These are phyloP conservation scores for Drosophila asahinai DNA, from an alignment of 1,140 invertebrate genomes.

Conservation along the genomic window DNA sequence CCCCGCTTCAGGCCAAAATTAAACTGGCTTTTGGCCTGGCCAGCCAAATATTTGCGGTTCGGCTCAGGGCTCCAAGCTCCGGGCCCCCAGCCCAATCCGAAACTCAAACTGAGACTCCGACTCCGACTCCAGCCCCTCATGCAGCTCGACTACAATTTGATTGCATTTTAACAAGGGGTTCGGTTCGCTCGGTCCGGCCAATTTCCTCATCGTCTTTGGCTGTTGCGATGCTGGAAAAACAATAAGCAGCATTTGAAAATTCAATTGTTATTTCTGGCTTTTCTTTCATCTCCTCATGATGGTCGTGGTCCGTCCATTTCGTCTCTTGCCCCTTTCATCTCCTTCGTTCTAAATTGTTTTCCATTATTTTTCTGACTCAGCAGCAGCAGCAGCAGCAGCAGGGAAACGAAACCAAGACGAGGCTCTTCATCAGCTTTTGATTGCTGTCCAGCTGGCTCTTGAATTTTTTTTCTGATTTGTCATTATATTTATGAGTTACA, in stretches of 20 bases:
- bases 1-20: constrained; percentile 61
- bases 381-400: constrained; percentile 6
- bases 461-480: constrained; percentile 74
- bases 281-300: constrained; percentile 42
- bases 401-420: constrained; percentile 6
- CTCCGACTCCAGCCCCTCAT: not conserved
- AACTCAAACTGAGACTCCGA: constrained; percentile 7
- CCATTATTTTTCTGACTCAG: constrained; percentile 80
- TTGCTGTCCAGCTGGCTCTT: constrained; percentile 70
- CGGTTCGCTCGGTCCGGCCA: constrained; percentile 47
- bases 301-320: constrained; percentile 3
- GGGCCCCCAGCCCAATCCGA: not conserved
- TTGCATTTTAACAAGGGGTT: constrained; percentile 76
- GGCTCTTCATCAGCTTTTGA: constrained; percentile 73
- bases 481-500: constrained; percentile 82
- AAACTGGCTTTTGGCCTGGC: constrained; percentile 60
- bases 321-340: not conserved
- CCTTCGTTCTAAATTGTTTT: constrained; percentile 69
- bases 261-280: constrained; percentile 80
- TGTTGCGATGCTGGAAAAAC: constrained; percentile 63
- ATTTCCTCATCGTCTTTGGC: constrained; percentile 59
- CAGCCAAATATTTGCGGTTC: constrained; percentile 59
- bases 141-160: constrained; percentile 64
- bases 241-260: constrained; percentile 81
- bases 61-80: constrained; percentile 14